Evolutionary conservation across 2,113 vertebrate species (phyloP).

Genomic region (Phainopepla nitens): DNA sequence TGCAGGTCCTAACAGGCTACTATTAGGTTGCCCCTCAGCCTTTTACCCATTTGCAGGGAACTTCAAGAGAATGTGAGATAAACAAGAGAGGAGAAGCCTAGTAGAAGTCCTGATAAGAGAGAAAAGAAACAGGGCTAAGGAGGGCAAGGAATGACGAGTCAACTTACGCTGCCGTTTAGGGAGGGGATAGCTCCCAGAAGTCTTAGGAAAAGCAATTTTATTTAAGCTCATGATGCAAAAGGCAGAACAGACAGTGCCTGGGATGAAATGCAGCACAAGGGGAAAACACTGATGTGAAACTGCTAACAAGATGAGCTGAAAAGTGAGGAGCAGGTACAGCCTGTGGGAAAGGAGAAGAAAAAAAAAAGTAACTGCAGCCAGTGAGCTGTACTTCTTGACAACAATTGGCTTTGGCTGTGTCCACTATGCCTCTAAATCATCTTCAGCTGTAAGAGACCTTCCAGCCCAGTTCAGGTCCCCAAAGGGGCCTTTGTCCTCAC

Average conservation of each 20-base stretch:
- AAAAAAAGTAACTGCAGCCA: background rate
- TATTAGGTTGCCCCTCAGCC: background rate
- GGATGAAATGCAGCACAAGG: background rate
- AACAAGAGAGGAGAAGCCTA: background rate
- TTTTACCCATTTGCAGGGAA: background rate
- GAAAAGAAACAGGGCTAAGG: background rate
- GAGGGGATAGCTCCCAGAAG: background rate
- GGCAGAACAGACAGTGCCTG: background rate
- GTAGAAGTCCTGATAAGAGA: background rate
- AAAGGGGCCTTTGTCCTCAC: background rate
- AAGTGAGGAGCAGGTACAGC: background rate
- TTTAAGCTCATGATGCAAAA: background rate
- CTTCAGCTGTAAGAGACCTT: background rate
- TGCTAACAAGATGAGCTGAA: background rate
- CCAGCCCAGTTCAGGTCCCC: background rate
- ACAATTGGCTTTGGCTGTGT: background rate
- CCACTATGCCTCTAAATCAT: background rate
- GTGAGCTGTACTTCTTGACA: background rate
- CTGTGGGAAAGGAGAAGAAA: background rate
- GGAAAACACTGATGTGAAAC: background rate
- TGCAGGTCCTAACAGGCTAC: background rate
- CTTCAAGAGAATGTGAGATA: accelerated
- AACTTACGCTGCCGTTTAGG: background rate
- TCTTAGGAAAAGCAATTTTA: background rate
- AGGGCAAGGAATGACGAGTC: background rate